Evolutionary conservation across 2,113 vertebrate genomes (phyloP), one percentile per base, ranked within the genome.

Genomic region (Spermophilus dauricus): DNA sequence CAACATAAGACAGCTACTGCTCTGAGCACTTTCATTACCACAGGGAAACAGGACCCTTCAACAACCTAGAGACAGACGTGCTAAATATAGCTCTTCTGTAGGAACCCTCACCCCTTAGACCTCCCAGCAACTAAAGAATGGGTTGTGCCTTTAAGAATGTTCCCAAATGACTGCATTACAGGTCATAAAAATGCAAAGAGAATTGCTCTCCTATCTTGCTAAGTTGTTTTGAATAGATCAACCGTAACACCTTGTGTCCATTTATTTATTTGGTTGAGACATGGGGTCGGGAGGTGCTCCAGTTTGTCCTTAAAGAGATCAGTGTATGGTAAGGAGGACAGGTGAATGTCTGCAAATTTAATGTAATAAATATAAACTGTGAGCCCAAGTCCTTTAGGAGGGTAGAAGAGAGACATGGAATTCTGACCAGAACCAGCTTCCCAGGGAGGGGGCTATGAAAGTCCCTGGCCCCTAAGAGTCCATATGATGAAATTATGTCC

Each of bases 41-140:
- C 89, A 96, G 84, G 88, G 96, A 98, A 98, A 98, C 84, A 87
- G 8, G 81, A 96, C 93, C 96, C 65, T 87, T 89, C 96, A 96
- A 97, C 96, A 0, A 0, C 17, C 96, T 67, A 72, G n/a, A 28
- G 67, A 83, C 30, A 87, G 42, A 67, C 83, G 83, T 94, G 51
- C 95, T 97, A 96, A 98, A 89, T 69, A 96, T 28, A 77, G 84
- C 69, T 93, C 58, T 90, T 30, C 94, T 72, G 85, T 63, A 95
- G 75, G 58, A 81, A 78, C n/a, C 89, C 77, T 78, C 61, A 80
- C 8, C 28, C 10, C 56, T 90, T 37, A 69, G 4, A 53, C 45
- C 7, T 82, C 8, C 13, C 16, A 24, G 37, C 17, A 32, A 89
- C 30, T 32, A 77, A 63, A 86, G 70, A 88, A 82, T 69, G 69